Percentiles rank a stretch among this genome's conserved stretches.
Conservation (phyloP, 2,888 invertebrate genomes). For the Drosophila parthenogenetica region DNA sequence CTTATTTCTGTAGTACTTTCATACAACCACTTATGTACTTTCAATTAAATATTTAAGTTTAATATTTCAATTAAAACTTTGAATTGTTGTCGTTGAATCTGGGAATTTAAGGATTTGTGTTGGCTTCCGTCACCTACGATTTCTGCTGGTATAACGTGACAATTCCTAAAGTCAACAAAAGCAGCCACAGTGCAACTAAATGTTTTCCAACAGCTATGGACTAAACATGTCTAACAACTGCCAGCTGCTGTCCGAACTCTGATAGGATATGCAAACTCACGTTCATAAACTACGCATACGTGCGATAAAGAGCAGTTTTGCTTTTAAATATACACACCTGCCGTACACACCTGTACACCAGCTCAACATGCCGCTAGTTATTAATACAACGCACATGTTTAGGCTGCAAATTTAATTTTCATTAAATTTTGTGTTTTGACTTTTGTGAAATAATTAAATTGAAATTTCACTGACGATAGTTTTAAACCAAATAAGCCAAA, state of each 20-base stretch:
- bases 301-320: conserved; percentile 3
- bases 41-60: conserved; percentile 11
- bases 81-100: conserved; percentile 14
- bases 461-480: not conserved
- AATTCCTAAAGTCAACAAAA: conserved; percentile 32
- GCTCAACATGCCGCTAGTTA: too few species aligned
- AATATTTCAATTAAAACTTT: not conserved
- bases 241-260: conserved; percentile 1
- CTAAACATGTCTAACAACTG: conserved; percentile 17
- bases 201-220: conserved; percentile 17
- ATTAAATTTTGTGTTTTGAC: not conserved
- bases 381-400: too few species aligned
- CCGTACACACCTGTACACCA: too few species aligned
- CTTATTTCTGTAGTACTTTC: too few species aligned
- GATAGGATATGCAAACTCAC: conserved; percentile 32
- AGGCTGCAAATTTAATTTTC: not conserved
- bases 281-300: conserved; percentile 36
- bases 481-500: not conserved
- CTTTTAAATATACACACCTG: not conserved
- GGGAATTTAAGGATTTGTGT: conserved; percentile 12
- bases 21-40: not conserved
- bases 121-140: conserved; percentile 29
- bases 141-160: conserved; percentile 25
- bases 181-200: conserved; percentile 11
- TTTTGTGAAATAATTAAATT: not conserved